These are phyloP conservation scores for Balaenoptera acutorostrata DNA, from an alignment of 2,113 vertebrate genomes.

Conservation along the genomic window DNA sequence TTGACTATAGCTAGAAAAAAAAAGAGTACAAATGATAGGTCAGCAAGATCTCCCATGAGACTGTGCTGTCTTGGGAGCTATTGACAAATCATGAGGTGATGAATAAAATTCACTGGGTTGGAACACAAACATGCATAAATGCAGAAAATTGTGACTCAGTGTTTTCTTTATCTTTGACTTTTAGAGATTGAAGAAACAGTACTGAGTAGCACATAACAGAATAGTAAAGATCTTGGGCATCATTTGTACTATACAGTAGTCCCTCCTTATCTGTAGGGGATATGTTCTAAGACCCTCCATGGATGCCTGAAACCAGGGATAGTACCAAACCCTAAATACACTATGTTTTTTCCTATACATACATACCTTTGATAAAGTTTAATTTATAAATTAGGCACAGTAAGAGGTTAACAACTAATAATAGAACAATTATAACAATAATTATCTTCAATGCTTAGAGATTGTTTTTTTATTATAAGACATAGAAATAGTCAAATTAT, in stretches of 20 bases:
- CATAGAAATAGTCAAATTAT: background rate
- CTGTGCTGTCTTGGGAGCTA: background rate
- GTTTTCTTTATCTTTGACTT: slow-evolving; percentile 22
- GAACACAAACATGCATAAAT: background rate
- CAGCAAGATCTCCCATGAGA: background rate
- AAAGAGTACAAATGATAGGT: background rate
- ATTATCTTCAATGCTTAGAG: background rate
- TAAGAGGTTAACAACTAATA: background rate
- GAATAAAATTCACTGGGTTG: background rate
- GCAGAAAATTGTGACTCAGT: background rate
- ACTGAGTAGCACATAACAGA: background rate
- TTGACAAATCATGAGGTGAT: background rate
- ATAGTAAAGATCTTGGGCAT: background rate
- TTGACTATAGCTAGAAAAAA: background rate
- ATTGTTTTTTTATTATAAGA: background rate
- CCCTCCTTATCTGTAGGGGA: background rate
- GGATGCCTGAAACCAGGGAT: background rate
- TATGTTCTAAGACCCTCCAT: background rate
- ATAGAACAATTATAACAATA: background rate
- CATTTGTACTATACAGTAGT: background rate
- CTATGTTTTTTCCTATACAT: background rate
- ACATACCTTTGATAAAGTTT: background rate
- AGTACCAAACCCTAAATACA: background rate
- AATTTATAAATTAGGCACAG: background rate
- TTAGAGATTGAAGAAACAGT: background rate